Percentiles rank a stretch among this genome's conserved stretches.
Evolutionary conservation across 2,888 invertebrate genomes (phyloP).

Genomic region (Drosophila limbata): DNA sequence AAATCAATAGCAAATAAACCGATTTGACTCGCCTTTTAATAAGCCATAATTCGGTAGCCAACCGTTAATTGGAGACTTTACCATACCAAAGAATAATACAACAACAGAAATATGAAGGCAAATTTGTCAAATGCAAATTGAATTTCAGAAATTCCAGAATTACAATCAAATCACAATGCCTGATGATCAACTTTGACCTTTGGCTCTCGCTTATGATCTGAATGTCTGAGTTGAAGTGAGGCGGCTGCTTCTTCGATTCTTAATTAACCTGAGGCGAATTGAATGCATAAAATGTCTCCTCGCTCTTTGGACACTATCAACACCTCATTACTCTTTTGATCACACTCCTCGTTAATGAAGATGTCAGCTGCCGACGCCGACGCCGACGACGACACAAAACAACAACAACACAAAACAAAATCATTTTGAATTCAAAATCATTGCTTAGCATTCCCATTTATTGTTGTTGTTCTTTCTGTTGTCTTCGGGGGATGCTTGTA

Average conservation of each 20-base stretch:
- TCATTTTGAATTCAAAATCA: slow-evolving; percentile 77
- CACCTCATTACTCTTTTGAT: slow-evolving; percentile 84
- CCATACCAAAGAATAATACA: slow-evolving; percentile 66
- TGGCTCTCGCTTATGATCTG: slow-evolving; percentile 4
- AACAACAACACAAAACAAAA: slow-evolving; percentile 44
- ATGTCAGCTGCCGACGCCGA: slow-evolving; percentile 65
- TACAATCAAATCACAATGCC: slow-evolving; percentile 17
- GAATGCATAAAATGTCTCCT: slow-evolving; percentile 63
- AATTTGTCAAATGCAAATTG: slow-evolving; percentile 83
- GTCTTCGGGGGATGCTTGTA: slow-evolving; percentile 1
- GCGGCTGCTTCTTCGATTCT: slow-evolving; percentile 34
- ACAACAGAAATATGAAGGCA: slow-evolving; percentile 64
- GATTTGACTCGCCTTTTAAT: slow-evolving; percentile 46
- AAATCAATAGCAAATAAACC: slow-evolving; percentile 31
- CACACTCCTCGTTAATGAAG: slow-evolving; percentile 83
- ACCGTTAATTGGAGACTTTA: slow-evolving; percentile 79
- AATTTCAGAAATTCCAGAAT: slow-evolving; percentile 50
- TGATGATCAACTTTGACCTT: slow-evolving; percentile 41
- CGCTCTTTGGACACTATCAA: slow-evolving; percentile 77
- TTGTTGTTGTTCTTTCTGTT: slow-evolving; percentile 22
- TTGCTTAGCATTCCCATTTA: slow-evolving; percentile 68
- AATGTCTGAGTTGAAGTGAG: slow-evolving; percentile 8
- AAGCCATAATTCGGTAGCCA: slow-evolving; percentile 77
- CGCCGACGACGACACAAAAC: background rate
- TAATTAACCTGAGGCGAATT: slow-evolving; percentile 68